Evolutionary conservation across 2,888 invertebrate species (phyloP), one percentile per base, ranked within the genome.

Genomic region (Erannis defoliaria): DNA sequence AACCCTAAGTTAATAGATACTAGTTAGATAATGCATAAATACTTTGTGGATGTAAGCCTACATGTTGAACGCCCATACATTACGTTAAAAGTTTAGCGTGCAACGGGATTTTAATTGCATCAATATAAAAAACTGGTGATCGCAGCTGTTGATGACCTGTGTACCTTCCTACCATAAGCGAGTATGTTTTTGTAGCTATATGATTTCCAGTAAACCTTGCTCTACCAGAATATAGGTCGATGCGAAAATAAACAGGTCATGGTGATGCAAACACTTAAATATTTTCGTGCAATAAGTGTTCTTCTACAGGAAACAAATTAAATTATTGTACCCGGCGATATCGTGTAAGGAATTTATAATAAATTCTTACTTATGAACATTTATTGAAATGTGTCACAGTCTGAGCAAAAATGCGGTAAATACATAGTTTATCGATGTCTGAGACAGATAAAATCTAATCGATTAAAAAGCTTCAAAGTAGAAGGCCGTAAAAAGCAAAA

Each of bases 401-500:
- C 9, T 29, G 16, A 18, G 46, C 14, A 6, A 8, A 46, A 18
- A 10, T 5, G 3, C 16, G 12, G 12, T 31, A 31, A 1, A 1
- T 38, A 21, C 18, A 19, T 23, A 40, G 51, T 51, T 50, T 40
- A 51, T 40, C 31, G 40, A 51, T 37, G 56, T 56, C 62, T 49
- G 55, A 19, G 43, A 45, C 38, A 55, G 55, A 61, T 55, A 55
- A 51, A 23, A 61, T 61, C 55, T 55, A 38, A 61, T 55, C 55
- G 61, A 55, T 55, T 43, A 43, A 45, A 59, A 48, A 48, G 16
- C 50, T 31, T 38, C 45, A 16, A 26, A 45, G 38, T 50, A 31
- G 50, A 49, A 55, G 37, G 55, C 55, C 38, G 26, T 9, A 49
- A 40, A 42, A 23, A 35, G 46, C 37, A 51, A 59, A 61, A 67